Percentiles rank a stretch among this genome's conserved stretches.
Evolutionary conservation across 2,888 invertebrate species (phyloP).

Genomic region (Spisula solida): DNA sequence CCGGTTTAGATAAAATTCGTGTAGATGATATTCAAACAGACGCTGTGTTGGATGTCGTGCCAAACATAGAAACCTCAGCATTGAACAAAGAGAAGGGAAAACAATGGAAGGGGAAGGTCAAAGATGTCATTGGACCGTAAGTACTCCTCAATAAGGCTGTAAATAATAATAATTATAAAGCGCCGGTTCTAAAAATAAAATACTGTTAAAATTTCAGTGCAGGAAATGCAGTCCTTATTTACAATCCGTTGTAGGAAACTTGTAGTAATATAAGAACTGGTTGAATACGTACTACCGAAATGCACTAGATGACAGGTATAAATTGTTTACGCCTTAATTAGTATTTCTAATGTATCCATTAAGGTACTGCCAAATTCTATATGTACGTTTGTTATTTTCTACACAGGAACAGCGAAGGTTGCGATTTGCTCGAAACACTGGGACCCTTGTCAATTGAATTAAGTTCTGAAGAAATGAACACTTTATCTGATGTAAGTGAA

Average conservation of each 20-base stretch:
- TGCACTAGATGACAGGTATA: no score
- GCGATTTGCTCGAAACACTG: not conserved
- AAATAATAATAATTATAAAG: no score
- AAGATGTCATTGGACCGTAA: not conserved
- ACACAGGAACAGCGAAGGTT: not conserved
- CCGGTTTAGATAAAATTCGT: slow-evolving; percentile 33
- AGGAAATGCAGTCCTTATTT: no score
- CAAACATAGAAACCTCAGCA: not conserved
- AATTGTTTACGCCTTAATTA: no score
- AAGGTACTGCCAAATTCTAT: no score
- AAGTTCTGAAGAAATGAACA: not conserved
- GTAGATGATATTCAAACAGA: slow-evolving; percentile 40
- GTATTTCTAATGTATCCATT: no score
- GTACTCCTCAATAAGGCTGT: not conserved
- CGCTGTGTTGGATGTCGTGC: slow-evolving; percentile 39
- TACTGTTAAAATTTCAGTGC: no score
- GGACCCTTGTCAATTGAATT: not conserved
- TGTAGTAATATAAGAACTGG: no score
- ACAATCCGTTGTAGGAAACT: no score
- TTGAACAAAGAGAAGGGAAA: not conserved
- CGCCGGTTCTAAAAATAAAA: no score
- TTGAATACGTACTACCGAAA: no score
- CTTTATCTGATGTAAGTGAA: not conserved
- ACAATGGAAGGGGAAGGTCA: not conserved
- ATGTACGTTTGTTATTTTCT: not conserved